Evolutionary conservation across 2,113 vertebrate species (phyloP).

Genomic region (Oryzias curvinotus): DNA sequence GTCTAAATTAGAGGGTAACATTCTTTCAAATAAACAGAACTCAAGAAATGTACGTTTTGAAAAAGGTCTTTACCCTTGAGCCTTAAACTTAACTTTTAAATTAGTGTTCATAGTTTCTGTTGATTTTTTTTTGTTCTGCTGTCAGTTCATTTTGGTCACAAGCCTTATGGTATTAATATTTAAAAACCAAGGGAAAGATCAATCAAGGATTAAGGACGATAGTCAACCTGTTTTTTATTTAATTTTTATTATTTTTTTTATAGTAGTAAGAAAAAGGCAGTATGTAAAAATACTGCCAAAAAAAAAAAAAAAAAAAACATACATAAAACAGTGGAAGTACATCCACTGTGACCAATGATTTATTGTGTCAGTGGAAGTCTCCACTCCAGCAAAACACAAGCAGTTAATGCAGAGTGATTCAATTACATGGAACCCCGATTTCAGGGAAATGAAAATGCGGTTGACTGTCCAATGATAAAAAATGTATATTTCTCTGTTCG

Average conservation of each 20-base stretch:
- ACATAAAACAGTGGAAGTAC: too few relatives aligned
- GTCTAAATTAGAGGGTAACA: not conserved
- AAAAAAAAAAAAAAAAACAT: too few relatives aligned
- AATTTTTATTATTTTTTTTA: slow-evolving; percentile 3
- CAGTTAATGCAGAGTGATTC: not conserved
- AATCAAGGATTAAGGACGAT: not conserved
- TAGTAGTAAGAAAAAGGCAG: not conserved
- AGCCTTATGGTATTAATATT: not conserved
- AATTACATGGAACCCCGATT: not conserved
- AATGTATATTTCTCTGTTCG: too few relatives aligned
- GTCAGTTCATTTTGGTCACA: too few relatives aligned
- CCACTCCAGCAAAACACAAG: not conserved
- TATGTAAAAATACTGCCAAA: not conserved
- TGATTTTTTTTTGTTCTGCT: not conserved
- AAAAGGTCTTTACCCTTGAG: not conserved
- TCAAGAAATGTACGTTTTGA: not conserved
- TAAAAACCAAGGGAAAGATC: not conserved
- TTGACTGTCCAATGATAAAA: not conserved
- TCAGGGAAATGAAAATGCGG: not conserved
- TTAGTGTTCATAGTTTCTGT: too few relatives aligned
- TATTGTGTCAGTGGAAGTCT: not conserved
- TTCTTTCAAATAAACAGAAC: not conserved
- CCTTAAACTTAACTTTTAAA: not conserved
- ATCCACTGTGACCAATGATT: not conserved
- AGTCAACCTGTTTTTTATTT: not conserved